Conservation (phyloP, 2,888 invertebrate species). For the Plebejus anna region DNA sequence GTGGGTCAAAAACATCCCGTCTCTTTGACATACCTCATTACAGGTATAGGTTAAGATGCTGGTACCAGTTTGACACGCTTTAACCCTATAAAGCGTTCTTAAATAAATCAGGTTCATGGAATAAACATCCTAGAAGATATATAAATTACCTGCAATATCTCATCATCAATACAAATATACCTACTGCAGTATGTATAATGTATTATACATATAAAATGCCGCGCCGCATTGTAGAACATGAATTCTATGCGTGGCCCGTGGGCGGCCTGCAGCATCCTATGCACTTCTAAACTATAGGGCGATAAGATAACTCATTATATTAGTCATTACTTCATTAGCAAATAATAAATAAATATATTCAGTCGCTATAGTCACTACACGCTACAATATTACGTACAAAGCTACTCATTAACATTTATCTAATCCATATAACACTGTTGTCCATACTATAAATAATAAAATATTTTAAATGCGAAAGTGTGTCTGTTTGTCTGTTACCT, state of each 20-base stretch:
- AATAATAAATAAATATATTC: too few relatives aligned
- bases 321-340: too few relatives aligned
- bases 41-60: background rate
- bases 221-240: background rate
- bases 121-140: background rate
- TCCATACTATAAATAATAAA: too few relatives aligned
- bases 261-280: background rate
- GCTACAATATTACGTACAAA: too few relatives aligned
- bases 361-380: too few relatives aligned
- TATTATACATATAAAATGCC: conserved; percentile 2
- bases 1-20: conserved; percentile 12
- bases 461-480: too few relatives aligned
- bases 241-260: background rate
- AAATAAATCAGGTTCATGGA: background rate
- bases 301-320: too few relatives aligned
- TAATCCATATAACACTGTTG: too few relatives aligned
- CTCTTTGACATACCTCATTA: background rate
- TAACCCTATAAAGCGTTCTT: background rate
- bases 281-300: background rate
- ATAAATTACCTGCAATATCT: background rate
- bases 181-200: background rate
- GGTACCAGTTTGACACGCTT: background rate
- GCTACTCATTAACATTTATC: too few relatives aligned
- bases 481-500: too few relatives aligned
- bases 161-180: background rate